Percentiles rank a stretch among this genome's conserved stretches.
Evolutionary conservation across 2,888 invertebrate species (phyloP).

Genomic region (Chaetoderma sp.): DNA sequence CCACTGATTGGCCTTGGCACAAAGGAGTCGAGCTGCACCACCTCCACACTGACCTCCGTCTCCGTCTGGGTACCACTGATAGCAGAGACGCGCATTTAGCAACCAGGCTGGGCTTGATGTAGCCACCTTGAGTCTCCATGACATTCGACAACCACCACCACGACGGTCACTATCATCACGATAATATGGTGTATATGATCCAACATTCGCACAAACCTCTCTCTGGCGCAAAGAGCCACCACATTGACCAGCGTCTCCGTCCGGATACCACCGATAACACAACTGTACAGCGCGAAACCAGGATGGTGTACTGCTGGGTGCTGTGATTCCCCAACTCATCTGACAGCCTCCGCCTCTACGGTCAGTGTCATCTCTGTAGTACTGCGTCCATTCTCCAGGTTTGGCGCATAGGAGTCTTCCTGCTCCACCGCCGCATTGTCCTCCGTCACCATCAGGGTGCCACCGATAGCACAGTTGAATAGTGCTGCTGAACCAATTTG

Average conservation of each 20-base stretch:
- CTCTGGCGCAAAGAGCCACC: conserved; percentile 20
- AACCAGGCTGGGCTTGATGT: no score
- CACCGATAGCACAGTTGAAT: conserved; percentile 34
- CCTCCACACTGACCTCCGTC: no score
- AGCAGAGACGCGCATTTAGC: no score
- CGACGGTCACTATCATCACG: conserved; percentile 31
- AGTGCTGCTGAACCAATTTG: conserved; percentile 24
- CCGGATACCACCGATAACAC: conserved; percentile 27
- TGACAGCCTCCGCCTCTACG: conserved; percentile 23
- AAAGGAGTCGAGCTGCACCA: conserved; percentile 32
- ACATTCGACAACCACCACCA: no score
- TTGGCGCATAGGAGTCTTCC: conserved; percentile 25
- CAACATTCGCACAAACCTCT: no score
- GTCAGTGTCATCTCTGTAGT: conserved; percentile 33
- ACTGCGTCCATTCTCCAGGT: conserved; percentile 20
- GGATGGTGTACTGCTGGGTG: neutral
- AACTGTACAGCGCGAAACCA: conserved; percentile 31
- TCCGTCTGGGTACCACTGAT: no score
- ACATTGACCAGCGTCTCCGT: no score
- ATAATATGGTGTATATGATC: conserved; percentile 24
- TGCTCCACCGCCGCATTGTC: no score
- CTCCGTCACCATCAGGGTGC: no score
- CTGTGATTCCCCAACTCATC: conserved; percentile 30
- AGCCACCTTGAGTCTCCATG: no score
- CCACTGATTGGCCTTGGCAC: conserved; percentile 16